phyloP scores from a whole-genome alignment of 1,140 invertebrate genomes.

The Asobara japonica region DNA sequence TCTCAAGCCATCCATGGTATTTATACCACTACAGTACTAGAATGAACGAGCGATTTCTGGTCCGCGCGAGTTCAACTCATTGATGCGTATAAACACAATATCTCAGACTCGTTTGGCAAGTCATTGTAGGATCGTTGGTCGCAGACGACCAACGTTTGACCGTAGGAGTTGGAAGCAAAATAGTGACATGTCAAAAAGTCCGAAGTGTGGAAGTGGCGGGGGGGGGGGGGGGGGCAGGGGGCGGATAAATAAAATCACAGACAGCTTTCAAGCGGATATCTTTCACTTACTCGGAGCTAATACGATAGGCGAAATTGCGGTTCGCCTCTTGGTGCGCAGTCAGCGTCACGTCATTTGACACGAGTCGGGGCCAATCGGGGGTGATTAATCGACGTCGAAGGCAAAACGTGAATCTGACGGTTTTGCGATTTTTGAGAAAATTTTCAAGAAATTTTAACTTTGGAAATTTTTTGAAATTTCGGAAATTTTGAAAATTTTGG shows the following conservation, averaged over 20 bases:
- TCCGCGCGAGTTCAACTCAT: background rate
- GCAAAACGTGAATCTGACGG: no score
- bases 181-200: background rate
- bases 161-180: background rate
- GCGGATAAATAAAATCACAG: constrained; percentile 15
- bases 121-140: constrained; percentile 54
- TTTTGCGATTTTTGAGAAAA: no score
- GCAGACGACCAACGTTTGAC: constrained; percentile 38
- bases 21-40: background rate
- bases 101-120: constrained; percentile 44
- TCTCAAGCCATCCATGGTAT: background rate
- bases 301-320: constrained; percentile 2
- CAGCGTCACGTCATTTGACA: background rate
- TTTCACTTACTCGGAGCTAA: constrained; percentile 56
- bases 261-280: constrained; percentile 51
- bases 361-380: constrained; percentile 19
- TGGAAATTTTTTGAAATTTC: no score
- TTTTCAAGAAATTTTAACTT: no score
- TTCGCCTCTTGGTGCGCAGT: constrained; percentile 26
- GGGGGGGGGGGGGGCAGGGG: background rate
- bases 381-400: constrained; percentile 16
- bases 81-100: background rate
- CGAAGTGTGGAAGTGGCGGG: background rate
- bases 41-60: background rate
- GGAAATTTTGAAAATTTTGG: no score